These are phyloP conservation scores for Pemphigus obesinymphae DNA, from an alignment of 1,140 invertebrate genomes.

Conservation along the genomic window DNA sequence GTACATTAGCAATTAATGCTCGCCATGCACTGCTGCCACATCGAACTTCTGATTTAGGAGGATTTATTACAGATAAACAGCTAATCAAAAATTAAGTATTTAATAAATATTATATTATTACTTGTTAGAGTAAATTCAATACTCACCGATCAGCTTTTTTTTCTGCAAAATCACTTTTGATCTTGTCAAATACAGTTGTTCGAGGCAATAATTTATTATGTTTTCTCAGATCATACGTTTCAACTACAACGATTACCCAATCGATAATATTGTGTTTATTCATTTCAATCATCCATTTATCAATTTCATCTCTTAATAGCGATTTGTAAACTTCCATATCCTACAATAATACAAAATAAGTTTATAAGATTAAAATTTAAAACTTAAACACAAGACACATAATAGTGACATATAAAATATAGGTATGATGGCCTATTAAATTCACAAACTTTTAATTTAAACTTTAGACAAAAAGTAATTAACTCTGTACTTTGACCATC, in stretches of 20 bases:
- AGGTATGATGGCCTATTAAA: too few species aligned
- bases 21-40: slow-evolving; percentile 83
- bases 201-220: slow-evolving; percentile 87
- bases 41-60: slow-evolving; percentile 79
- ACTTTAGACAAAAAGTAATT: too few species aligned
- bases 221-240: slow-evolving; percentile 85
- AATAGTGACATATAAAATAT: background rate
- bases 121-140: background rate
- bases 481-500: too few species aligned
- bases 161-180: slow-evolving; percentile 85
- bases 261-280: slow-evolving; percentile 71
- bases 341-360: slow-evolving; percentile 55
- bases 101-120: background rate
- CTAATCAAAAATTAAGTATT: slow-evolving; percentile 52
- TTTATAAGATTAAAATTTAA: background rate
- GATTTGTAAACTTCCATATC: slow-evolving; percentile 88
- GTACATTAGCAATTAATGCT: slow-evolving; percentile 71
- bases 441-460: too few species aligned
- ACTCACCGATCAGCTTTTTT: slow-evolving; percentile 75
- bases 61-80: slow-evolving; percentile 86
- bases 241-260: slow-evolving; percentile 91
- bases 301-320: slow-evolving; percentile 78
- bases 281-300: slow-evolving; percentile 77
- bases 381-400: background rate
- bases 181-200: slow-evolving; percentile 90